Evolutionary conservation across 2,888 invertebrate species (phyloP).

Genomic region (Chloroclysta siterata): DNA sequence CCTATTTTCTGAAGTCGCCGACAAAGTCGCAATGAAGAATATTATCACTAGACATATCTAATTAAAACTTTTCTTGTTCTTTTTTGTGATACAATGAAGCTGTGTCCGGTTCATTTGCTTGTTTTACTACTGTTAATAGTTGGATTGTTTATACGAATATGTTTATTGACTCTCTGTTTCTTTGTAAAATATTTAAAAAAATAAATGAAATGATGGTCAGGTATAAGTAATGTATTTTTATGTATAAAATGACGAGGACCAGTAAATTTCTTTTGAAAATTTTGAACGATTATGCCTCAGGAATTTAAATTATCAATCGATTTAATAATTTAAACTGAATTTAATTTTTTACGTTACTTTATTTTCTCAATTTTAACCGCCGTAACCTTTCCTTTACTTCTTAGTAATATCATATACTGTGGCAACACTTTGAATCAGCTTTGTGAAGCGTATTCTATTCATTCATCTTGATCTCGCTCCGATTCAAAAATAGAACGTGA

Average conservation of each 20-base stretch:
- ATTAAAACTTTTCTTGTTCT: constrained; percentile 71
- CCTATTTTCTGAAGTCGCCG: constrained; percentile 14
- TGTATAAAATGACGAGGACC: too few relatives aligned
- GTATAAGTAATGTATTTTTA: too few relatives aligned
- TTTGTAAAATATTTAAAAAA: background rate
- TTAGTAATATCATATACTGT: too few relatives aligned
- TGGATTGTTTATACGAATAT: constrained; percentile 40
- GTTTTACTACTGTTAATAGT: constrained; percentile 44
- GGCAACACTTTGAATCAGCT: constrained; percentile 13
- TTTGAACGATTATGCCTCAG: too few relatives aligned
- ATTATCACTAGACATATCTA: constrained; percentile 63
- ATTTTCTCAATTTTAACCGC: too few relatives aligned
- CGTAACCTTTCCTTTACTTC: too few relatives aligned
- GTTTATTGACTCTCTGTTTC: constrained; percentile 33
- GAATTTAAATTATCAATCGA: too few relatives aligned
- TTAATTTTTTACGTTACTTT: too few relatives aligned
- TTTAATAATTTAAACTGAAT: too few relatives aligned
- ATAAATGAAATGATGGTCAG: too few relatives aligned
- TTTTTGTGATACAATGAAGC: constrained; percentile 40
- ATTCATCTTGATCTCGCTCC: constrained; percentile 14
- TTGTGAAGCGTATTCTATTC: constrained; percentile 12
- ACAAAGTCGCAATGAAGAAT: constrained; percentile 53
- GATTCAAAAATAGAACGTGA: constrained; percentile 22
- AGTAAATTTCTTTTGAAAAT: too few relatives aligned
- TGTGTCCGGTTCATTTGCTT: constrained; percentile 43